Evolutionary conservation across 1,140 invertebrate genomes (phyloP).

Genomic region (Brachionus manjavacas): DNA sequence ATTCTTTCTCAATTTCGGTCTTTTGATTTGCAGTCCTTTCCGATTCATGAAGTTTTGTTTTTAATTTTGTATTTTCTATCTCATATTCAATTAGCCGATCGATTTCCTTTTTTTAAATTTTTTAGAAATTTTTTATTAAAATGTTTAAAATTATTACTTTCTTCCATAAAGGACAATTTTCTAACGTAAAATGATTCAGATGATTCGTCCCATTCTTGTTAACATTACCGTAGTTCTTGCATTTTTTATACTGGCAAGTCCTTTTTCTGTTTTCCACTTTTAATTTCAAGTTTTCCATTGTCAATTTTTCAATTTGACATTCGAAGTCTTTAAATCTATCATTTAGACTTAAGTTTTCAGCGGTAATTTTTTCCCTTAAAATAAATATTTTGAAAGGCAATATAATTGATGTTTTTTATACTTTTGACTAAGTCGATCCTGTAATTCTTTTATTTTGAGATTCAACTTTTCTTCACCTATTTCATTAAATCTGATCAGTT

Average conservation of each 20-base stretch:
- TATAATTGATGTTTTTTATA: not conserved
- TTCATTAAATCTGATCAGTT: not conserved
- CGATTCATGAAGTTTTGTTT: not conserved
- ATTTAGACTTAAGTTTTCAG: not conserved
- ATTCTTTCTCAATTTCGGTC: not conserved
- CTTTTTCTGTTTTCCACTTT: not conserved
- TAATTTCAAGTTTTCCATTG: not conserved
- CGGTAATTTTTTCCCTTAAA: not conserved
- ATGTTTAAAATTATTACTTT: not conserved
- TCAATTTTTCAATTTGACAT: not conserved
- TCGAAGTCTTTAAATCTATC: not conserved
- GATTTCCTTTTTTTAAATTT: not conserved
- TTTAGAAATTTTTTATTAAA: not conserved
- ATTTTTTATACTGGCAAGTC: not conserved
- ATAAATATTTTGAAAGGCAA: not conserved
- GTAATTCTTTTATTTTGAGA: not conserved
- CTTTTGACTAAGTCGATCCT: not conserved
- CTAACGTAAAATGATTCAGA: not conserved
- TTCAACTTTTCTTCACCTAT: not conserved
- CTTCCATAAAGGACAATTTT: conserved; percentile 4
- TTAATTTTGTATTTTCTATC: not conserved
- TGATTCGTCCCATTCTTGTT: not conserved
- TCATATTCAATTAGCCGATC: not conserved
- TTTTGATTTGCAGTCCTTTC: not conserved
- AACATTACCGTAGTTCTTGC: not conserved